A percentile compares a stretch with the other conserved stretches of the same genome.
These are phyloP conservation scores for Cochlearius cochlearius DNA, from an alignment of 2,113 vertebrate genomes.

Conservation along the genomic window DNA sequence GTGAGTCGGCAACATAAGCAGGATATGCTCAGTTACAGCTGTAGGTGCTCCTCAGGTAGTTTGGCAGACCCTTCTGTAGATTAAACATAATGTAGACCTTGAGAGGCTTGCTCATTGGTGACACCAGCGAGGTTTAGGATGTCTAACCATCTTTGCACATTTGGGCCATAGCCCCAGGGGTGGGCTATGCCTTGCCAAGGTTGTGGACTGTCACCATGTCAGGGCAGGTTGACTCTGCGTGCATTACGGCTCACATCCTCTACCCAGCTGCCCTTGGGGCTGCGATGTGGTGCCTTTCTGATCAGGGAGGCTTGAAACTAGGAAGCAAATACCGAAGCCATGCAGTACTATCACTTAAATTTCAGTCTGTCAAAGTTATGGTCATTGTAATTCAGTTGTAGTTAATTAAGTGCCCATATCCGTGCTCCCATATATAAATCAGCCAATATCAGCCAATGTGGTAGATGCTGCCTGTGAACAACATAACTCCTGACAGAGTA, in stretches of 20 bases:
- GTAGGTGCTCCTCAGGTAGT: background rate
- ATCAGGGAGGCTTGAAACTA: background rate
- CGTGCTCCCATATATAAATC: background rate
- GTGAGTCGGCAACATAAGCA: background rate
- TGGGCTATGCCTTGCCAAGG: background rate
- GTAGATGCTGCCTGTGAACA: background rate
- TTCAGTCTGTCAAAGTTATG: background rate
- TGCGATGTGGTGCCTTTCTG: accelerated
- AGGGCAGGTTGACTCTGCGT: background rate
- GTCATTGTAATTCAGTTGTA: background rate
- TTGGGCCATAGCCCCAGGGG: accelerated
- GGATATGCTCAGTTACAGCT: background rate
- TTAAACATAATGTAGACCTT: background rate
- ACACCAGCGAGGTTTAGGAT: background rate
- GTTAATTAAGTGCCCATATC: background rate
- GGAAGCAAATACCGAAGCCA: background rate
- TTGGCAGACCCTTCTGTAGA: background rate
- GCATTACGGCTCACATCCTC: accelerated
- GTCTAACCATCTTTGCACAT: background rate
- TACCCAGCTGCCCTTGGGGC: background rate
- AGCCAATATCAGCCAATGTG: background rate
- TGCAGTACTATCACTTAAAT: accelerated
- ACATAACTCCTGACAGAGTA: background rate
- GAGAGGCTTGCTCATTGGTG: background rate
- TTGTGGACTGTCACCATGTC: background rate